Evolutionary conservation across 2,113 vertebrate species (phyloP).

Genomic region (Nyctibius bracteatus): DNA sequence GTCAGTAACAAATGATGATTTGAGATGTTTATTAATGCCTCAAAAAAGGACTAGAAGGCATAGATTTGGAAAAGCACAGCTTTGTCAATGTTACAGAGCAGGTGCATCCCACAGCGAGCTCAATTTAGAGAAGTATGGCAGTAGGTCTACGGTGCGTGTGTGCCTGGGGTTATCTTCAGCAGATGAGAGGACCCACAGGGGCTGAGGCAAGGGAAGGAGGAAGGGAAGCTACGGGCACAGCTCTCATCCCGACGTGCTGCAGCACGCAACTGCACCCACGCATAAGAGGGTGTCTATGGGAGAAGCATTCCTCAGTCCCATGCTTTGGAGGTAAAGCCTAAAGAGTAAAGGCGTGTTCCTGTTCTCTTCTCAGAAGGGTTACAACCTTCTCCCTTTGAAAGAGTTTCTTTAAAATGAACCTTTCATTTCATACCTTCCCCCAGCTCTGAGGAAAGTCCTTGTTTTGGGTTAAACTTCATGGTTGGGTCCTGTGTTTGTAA

Average conservation of each 20-base stretch:
- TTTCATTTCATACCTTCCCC: neutral
- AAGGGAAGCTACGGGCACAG: neutral
- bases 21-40: neutral
- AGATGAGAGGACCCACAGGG: neutral
- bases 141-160: fast-evolving
- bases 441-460: neutral
- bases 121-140: neutral
- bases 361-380: neutral
- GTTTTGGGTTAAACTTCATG: neutral
- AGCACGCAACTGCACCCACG: neutral
- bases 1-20: neutral
- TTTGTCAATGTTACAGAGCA: neutral
- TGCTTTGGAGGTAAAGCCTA: neutral
- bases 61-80: neutral
- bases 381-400: neutral
- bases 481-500: neutral
- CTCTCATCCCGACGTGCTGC: neutral
- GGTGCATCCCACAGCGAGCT: neutral
- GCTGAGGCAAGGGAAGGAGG: neutral
- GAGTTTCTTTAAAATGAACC: neutral
- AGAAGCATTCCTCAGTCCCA: neutral
- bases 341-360: neutral
- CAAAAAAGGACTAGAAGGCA: neutral
- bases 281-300: neutral
- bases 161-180: neutral